Percentiles rank a stretch among this genome's conserved stretches.
These are phyloP conservation scores for Eilema sororculum DNA, from an alignment of 2,888 invertebrate genomes.

Conservation along the genomic window DNA sequence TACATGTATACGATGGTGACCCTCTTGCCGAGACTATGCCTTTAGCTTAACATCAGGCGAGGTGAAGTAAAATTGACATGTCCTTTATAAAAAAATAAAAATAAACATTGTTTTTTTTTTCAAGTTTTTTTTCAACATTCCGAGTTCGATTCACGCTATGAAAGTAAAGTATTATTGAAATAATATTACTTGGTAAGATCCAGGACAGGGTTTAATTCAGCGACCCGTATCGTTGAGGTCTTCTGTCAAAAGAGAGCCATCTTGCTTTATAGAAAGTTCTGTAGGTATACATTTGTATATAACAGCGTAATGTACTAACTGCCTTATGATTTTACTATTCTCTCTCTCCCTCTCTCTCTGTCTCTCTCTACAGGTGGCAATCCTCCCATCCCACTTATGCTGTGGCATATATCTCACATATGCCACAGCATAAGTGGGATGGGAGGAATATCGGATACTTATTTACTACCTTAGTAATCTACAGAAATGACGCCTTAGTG, in stretches of 20 bases:
- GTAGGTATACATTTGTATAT: background rate
- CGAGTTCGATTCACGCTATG: too few relatives aligned
- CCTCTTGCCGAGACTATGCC: too few relatives aligned
- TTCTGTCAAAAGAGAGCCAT: background rate
- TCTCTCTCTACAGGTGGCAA: background rate
- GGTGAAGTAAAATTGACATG: too few relatives aligned
- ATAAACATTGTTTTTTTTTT: too few relatives aligned
- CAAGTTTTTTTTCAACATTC: too few relatives aligned
- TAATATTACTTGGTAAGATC: too few relatives aligned
- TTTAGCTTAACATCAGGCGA: too few relatives aligned
- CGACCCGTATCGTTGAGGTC: background rate
- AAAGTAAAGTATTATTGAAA: too few relatives aligned
- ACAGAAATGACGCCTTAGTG: background rate
- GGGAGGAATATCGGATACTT: background rate
- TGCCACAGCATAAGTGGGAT: background rate
- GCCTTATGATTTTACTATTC: background rate
- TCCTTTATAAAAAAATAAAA: too few relatives aligned
- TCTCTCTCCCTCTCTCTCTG: background rate
- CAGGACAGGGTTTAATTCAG: background rate
- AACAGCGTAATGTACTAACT: background rate
- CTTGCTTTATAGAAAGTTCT: background rate
- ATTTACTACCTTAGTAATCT: background rate
- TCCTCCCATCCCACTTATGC: background rate
- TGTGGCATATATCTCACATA: background rate
- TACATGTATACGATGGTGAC: too few relatives aligned